phyloP scores from a whole-genome alignment of 1,140 invertebrate genomes.

The Aphidius gifuensis region DNA sequence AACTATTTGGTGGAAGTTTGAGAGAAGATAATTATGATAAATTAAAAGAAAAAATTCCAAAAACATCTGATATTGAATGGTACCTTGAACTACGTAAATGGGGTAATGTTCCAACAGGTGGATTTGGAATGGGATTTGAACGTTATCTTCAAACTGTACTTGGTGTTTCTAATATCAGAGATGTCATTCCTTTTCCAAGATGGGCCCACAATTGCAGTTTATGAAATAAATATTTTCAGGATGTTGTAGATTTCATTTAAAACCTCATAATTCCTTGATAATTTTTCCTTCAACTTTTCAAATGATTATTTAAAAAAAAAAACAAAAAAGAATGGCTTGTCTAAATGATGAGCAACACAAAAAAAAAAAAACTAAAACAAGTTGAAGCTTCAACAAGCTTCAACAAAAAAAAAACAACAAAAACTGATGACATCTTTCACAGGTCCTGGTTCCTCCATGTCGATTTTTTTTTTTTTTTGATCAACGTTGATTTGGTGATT shows the following conservation, averaged over 20 bases:
- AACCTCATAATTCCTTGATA: no score
- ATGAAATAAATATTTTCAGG: slow-evolving; percentile 54
- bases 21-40: slow-evolving; percentile 77
- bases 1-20: slow-evolving; percentile 90
- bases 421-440: no score
- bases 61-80: slow-evolving; percentile 67
- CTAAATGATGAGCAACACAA: no score
- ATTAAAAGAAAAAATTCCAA: slow-evolving; percentile 63
- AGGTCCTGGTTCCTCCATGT: no score
- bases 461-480: no score
- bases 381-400: no score
- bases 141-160: slow-evolving; percentile 81
- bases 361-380: no score
- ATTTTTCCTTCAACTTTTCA: no score
- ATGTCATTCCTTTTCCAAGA: slow-evolving; percentile 91
- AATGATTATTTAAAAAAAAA: no score
- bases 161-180: slow-evolving; percentile 83
- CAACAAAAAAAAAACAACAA: no score
- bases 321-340: no score
- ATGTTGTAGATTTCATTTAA: slow-evolving; percentile 29
- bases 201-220: slow-evolving; percentile 85
- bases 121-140: slow-evolving; percentile 95
- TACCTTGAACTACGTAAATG: slow-evolving; percentile 89
- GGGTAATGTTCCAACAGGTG: slow-evolving; percentile 84
- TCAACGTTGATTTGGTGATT: no score